Evolutionary conservation across 2,113 vertebrate species (phyloP).

Genomic region (Colius striatus): DNA sequence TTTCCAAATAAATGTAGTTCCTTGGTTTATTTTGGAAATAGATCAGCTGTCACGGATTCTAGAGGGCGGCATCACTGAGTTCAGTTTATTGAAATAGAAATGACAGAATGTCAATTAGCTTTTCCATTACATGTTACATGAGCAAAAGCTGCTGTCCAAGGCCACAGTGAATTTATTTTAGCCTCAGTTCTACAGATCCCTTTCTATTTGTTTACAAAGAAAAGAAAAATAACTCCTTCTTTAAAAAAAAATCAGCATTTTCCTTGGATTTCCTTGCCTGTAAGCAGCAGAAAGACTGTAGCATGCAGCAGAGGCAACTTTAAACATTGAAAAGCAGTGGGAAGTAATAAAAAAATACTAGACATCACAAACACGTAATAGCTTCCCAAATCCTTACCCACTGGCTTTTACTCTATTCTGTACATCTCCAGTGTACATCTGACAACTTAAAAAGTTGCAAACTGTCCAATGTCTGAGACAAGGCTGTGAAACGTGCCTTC

Average conservation of each 20-base stretch:
- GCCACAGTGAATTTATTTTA: background rate
- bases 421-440: background rate
- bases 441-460: background rate
- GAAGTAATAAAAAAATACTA: background rate
- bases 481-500: background rate
- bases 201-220: background rate
- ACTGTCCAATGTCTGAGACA: background rate
- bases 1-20: constrained; percentile 55
- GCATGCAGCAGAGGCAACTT: background rate
- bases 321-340: background rate
- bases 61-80: background rate
- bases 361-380: background rate
- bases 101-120: constrained; percentile 49
- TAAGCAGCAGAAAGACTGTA: background rate
- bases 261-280: background rate
- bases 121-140: constrained; percentile 13
- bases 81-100: constrained; percentile 54
- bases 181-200: background rate
- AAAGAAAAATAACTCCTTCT: background rate
- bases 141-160: background rate
- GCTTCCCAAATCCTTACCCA: background rate
- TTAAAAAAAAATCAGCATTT: background rate
- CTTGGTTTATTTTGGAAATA: constrained; percentile 38
- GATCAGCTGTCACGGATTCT: constrained; percentile 15
- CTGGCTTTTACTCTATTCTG: background rate